Evolutionary conservation across 2,888 invertebrate species (phyloP), one percentile per base, ranked within the genome.

Genomic region (Ecdyonurus torrentis): DNA sequence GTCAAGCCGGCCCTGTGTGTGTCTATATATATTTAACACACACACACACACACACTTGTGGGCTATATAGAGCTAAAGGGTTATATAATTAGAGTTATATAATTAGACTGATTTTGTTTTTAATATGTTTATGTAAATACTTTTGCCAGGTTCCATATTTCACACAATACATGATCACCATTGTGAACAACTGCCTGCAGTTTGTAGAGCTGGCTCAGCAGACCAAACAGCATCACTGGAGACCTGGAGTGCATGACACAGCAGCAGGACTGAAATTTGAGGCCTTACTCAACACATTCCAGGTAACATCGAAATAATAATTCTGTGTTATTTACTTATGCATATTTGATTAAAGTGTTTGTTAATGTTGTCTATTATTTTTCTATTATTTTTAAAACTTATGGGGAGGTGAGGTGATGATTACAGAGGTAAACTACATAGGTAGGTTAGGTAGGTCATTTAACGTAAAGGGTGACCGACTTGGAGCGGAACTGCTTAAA

Each of bases 91-190:
- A 52, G n/a, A 15, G 52, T 15, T 52, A 52, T 58, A 20, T 58
- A 58, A 58, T 58, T 19, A 18, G n/a, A 15, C 22, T 60, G 23
- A 52, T 20, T 1, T 24, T 55, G 1, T 1, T 18, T 15, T 50
- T 2, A 24, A 18, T 24, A 19, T 65, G 18, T 24, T 23, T 52
- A 53, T 25, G 25, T 52, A 52, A 52, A 23, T 63, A 22, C 10
- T 52, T 52, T 64, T 66, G 64, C 10, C 66, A 76, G 74, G 79
- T 87, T 58, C 87, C 84, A 62, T 93, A 87, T 76, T 97, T 92
- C 74, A 92, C 96, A 0, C 91, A 93, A 72, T 92, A 93, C 75
- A 91, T 96, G 83, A 95, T 96, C 69, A 93, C 94, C 0, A 89
- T 94, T 64, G 88, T 94, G 52, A 98, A 98, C 78, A 97, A 97